Percentiles rank a stretch among this genome's conserved stretches.
These are phyloP conservation scores for Cactoblastis cactorum DNA, from an alignment of 2,888 invertebrate genomes.

Conservation along the genomic window DNA sequence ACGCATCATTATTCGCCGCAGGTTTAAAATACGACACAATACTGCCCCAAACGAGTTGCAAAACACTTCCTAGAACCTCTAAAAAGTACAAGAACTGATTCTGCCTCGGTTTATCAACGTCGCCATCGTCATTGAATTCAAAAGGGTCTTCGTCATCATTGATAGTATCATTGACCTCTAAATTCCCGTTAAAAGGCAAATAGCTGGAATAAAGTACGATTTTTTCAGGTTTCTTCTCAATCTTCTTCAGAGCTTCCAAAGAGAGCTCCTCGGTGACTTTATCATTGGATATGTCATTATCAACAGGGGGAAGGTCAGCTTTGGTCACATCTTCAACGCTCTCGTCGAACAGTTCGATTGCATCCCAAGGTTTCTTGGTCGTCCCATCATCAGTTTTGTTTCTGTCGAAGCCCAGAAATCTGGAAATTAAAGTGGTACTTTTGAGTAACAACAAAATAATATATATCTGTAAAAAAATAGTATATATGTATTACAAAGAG, in stretches of 20 bases:
- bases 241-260: slow-evolving; percentile 40
- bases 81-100: slow-evolving; percentile 47
- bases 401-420: slow-evolving; percentile 52
- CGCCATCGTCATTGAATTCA: slow-evolving; percentile 38
- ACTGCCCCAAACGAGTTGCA: slow-evolving; percentile 57
- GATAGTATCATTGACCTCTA: slow-evolving; percentile 27
- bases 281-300: slow-evolving; percentile 43
- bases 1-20: background rate
- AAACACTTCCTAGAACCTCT: slow-evolving; percentile 53
- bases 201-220: slow-evolving; percentile 52
- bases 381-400: slow-evolving; percentile 32
- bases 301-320: slow-evolving; percentile 34
- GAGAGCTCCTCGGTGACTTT: slow-evolving; percentile 64
- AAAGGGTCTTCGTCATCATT: slow-evolving; percentile 34
- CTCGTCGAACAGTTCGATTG: slow-evolving; percentile 52
- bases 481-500: too few species aligned
- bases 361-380: slow-evolving; percentile 38
- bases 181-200: slow-evolving; percentile 33
- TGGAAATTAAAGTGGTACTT: too few species aligned
- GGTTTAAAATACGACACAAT: slow-evolving; percentile 44
- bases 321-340: slow-evolving; percentile 32
- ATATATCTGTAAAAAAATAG: background rate
- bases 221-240: slow-evolving; percentile 62
- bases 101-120: slow-evolving; percentile 31
- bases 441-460: too few species aligned